Percentiles rank a stretch among this genome's conserved stretches.
Conservation (phyloP, 1,140 invertebrate species). For the Hyles vespertilio region DNA sequence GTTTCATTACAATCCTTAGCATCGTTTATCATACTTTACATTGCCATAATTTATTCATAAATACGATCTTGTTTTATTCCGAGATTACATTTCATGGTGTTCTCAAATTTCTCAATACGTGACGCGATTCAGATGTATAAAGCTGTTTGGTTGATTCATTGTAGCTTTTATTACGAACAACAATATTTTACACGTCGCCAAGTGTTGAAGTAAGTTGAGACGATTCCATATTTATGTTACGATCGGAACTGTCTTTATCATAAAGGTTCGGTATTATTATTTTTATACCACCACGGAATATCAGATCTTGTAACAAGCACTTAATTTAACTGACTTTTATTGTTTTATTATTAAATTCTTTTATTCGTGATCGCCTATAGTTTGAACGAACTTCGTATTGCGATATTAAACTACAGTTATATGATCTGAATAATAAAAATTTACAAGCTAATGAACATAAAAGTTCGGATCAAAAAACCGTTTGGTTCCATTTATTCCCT, state of each 20-base stretch:
- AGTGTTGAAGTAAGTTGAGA: conserved; percentile 52
- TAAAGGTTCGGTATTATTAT: conserved; percentile 19
- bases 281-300: conserved; percentile 12
- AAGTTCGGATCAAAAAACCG: no score
- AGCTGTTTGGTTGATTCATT: conserved; percentile 52
- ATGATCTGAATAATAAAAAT: no score
- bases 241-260: conserved; percentile 32
- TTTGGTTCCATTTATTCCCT: no score
- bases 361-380: no score
- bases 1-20: conserved; percentile 67
- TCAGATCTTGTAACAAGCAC: conserved; percentile 21
- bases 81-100: conserved; percentile 64
- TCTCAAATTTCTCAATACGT: conserved; percentile 67
- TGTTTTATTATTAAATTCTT: conserved; percentile 10
- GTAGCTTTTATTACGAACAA: conserved; percentile 62
- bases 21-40: conserved; percentile 74
- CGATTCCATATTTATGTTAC: conserved; percentile 48
- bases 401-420: no score
- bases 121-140: conserved; percentile 58
- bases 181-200: conserved; percentile 65
- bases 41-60: conserved; percentile 72
- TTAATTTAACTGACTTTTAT: conserved; percentile 25
- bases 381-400: no score
- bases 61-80: conserved; percentile 61
- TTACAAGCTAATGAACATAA: no score